Evolutionary conservation across 2,113 vertebrate genomes (phyloP).

Genomic region (Scytalopus superciliaris): DNA sequence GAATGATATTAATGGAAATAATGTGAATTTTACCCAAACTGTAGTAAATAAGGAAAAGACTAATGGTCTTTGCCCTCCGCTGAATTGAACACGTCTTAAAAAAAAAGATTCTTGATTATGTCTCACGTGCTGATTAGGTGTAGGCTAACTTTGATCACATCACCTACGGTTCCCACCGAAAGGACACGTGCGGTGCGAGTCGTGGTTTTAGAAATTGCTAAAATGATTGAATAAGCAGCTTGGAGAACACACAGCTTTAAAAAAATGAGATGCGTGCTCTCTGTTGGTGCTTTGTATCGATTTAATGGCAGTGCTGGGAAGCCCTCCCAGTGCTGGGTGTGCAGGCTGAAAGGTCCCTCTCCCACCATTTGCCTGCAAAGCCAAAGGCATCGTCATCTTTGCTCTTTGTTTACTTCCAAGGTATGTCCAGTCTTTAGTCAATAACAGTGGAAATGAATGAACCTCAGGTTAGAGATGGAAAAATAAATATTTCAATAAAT

Average conservation of each 20-base stretch:
- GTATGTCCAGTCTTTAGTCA: neutral
- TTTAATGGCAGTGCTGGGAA: neutral
- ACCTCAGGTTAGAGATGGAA: neutral
- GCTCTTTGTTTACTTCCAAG: neutral
- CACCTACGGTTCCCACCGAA: slow-evolving; percentile 14
- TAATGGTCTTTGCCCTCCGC: slow-evolving; percentile 41
- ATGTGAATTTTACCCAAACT: slow-evolving; percentile 48
- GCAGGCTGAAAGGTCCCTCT: neutral
- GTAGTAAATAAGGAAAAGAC: slow-evolving; percentile 58
- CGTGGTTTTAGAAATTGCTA: neutral
- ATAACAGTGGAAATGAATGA: neutral
- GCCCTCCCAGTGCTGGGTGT: fast-evolving
- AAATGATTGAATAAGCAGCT: slow-evolving; percentile 56
- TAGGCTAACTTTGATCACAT: slow-evolving; percentile 52
- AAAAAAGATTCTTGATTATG: slow-evolving; percentile 41
- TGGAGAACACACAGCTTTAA: neutral
- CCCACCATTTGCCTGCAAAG: fast-evolving
- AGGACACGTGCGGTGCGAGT: neutral
- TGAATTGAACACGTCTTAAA: slow-evolving; percentile 66
- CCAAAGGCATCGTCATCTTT: fast-evolving
- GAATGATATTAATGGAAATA: slow-evolving; percentile 44
- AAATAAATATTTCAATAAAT: neutral
- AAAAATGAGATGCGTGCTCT: neutral
- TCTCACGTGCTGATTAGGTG: neutral
- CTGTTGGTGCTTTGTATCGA: neutral